Base-by-base conservation (phyloP, 2,797 vertebrate species). In the Sebastolobus altivelis region DNA sequence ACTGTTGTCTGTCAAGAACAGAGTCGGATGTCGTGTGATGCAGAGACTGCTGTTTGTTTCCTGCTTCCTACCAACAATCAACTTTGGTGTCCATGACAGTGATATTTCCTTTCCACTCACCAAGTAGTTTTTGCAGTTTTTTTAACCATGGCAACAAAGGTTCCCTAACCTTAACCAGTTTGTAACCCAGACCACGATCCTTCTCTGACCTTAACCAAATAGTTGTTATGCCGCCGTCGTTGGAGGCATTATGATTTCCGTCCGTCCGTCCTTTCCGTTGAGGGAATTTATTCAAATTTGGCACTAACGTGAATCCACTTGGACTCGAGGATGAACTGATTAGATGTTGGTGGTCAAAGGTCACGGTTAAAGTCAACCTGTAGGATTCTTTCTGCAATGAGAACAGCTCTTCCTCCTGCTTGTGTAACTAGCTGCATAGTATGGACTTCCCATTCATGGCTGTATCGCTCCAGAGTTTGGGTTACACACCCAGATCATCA, bases 401-500 rank as follows among this genome's bases (percentile, higher is more conserved):
- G 27, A 52, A 5, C 38, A 65, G 31, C 40, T 66, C 25, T 12
- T 38, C 27, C 25, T 69, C 58, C 65, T 63, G 35, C 43, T 54
- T 52, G n/a, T 58, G 14, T 14, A 65, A 35, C n/a, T 49, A 13
- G 52, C 33, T 62, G n/a, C 16, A 14, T 12, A 25, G 31, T 18
- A n/a, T n/a, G 27, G 31, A 5, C 31, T 72, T n/a, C 72, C 16
- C 71, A 61, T 37, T 60, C 40, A 60, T 65, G 55, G 62, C 33
- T 67, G 35, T 72, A 25, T 72, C 29, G 16, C 14, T 35, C 10
- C 65, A 37, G 40, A 43, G 20, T 75, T 29, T 61, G 35, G 67
- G 8, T 77, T 61, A 35, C 66, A 38, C 62, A 56, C 63, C n/a
- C 37, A 69, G 54, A 78, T 81, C 58, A 65, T 82, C 74, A 33